A percentile compares a stretch with the other conserved stretches of the same genome.
Conservation (phyloP, 1,140 invertebrate species). For the Trichonephila clavipes region DNA sequence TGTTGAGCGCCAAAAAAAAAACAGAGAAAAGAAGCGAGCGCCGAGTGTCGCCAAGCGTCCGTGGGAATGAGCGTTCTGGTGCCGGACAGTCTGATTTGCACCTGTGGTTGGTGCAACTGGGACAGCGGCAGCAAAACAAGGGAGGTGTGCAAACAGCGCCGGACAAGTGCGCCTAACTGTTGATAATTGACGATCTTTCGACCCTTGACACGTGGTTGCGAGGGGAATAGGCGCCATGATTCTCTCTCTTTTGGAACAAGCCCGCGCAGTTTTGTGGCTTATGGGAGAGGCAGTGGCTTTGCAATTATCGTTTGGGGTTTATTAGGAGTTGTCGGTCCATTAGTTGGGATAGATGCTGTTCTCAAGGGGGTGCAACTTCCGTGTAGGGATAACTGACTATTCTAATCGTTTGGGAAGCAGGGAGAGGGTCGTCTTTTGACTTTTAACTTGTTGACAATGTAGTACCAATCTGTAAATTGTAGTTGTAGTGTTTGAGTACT, state of each 20-base stretch:
- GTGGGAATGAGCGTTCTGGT: background rate
- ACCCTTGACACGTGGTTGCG: conserved; percentile 43
- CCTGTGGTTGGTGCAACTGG: background rate
- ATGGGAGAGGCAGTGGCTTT: background rate
- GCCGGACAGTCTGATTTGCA: conserved; percentile 16
- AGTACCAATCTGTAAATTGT: no score
- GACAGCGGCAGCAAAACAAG: conserved; percentile 12
- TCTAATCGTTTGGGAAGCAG: no score
- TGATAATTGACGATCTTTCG: conserved; percentile 53
- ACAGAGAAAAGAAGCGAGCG: background rate
- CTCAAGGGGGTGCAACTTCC: no score
- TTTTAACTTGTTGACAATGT: no score
- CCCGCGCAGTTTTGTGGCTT: background rate
- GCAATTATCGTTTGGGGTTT: background rate
- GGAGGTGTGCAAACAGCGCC: conserved; percentile 36
- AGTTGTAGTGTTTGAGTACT: no score
- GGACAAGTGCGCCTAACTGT: conserved; percentile 53
- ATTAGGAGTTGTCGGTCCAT: background rate
- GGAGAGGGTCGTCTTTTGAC: no score
- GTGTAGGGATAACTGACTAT: no score
- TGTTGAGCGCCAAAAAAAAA: conserved; percentile 29
- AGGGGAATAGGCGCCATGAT: background rate
- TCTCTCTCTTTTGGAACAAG: background rate
- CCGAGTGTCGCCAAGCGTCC: conserved; percentile 5
- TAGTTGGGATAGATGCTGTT: background rate